phyloP scores from a whole-genome alignment of 2,797 vertebrate species.

The Poecilia wingei region DNA sequence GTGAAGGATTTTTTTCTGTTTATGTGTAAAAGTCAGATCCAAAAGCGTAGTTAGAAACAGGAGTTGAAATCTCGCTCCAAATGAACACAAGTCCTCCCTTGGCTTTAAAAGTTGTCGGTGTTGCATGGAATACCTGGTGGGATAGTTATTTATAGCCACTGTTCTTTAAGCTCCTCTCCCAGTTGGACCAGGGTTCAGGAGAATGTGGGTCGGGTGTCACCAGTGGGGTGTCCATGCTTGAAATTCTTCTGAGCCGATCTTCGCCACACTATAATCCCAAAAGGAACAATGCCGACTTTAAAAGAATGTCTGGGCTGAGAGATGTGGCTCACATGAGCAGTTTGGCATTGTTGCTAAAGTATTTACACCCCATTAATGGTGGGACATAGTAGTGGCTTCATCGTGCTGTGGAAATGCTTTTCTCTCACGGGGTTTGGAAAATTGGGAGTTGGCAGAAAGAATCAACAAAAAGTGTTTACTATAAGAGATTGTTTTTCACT shows the following conservation, averaged over 20 bases:
- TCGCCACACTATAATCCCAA: constrained; percentile 44
- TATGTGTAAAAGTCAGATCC: constrained; percentile 7
- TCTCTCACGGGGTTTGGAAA: not conserved
- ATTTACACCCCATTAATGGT: not conserved
- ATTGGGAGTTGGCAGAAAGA: not conserved
- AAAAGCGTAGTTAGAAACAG: constrained; percentile 1
- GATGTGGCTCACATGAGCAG: constrained; percentile 24
- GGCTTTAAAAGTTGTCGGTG: constrained; percentile 49
- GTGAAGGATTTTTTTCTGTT: not conserved
- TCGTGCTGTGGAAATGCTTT: not conserved
- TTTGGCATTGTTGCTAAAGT: constrained; percentile 14
- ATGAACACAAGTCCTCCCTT: constrained; percentile 29
- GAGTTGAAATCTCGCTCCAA: constrained; percentile 17
- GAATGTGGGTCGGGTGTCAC: constrained; percentile 77
- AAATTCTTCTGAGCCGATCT: constrained; percentile 76
- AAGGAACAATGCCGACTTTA: constrained; percentile 21
- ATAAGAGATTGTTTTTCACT: not conserved
- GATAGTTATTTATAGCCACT: constrained; percentile 70
- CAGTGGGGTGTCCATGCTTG: constrained; percentile 67
- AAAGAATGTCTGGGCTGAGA: constrained; percentile 14
- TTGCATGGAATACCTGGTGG: constrained; percentile 71
- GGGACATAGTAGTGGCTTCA: not conserved
- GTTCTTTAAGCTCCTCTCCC: constrained; percentile 59
- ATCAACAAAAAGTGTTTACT: not conserved
- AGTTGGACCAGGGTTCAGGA: constrained; percentile 64